Evolutionary conservation across 2,113 vertebrate species (phyloP).

Genomic region (Trichechus manatus): DNA sequence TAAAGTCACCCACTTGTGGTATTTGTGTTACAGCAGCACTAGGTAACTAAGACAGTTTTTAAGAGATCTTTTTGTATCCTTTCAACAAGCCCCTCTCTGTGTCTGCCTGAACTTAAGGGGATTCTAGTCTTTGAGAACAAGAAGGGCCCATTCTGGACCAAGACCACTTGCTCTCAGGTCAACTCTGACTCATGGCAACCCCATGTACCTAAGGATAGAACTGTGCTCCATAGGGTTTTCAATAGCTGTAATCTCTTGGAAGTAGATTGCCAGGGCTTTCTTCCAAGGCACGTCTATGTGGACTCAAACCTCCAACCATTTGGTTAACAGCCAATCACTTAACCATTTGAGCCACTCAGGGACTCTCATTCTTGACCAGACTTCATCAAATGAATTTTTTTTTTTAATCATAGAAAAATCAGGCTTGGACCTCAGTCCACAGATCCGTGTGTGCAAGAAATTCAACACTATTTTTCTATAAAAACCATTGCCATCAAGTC

Average conservation of each 20-base stretch:
- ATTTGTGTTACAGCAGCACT: background rate
- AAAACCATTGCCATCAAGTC: too few species aligned
- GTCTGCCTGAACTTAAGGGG: background rate
- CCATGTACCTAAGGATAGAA: background rate
- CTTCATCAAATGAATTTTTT: constrained; percentile 23
- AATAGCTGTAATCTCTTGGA: background rate
- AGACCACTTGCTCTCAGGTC: background rate
- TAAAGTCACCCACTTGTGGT: background rate
- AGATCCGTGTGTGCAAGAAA: background rate
- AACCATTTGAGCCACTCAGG: background rate
- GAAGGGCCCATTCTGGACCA: background rate
- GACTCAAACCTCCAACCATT: background rate
- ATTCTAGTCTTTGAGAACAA: constrained; percentile 10
- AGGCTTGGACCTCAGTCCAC: constrained; percentile 1
- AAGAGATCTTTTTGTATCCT: background rate
- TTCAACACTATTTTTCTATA: background rate
- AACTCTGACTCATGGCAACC: background rate
- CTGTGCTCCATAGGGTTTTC: background rate
- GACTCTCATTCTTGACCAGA: background rate
- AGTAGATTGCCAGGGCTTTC: too few species aligned
- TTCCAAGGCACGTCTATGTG: background rate
- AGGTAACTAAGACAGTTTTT: background rate
- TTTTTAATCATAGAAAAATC: background rate
- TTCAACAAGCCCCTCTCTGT: constrained; percentile 53
- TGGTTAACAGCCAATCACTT: background rate